Base-by-base conservation (phyloP, 2,888 invertebrate species). In the Rapana venosa region DNA sequence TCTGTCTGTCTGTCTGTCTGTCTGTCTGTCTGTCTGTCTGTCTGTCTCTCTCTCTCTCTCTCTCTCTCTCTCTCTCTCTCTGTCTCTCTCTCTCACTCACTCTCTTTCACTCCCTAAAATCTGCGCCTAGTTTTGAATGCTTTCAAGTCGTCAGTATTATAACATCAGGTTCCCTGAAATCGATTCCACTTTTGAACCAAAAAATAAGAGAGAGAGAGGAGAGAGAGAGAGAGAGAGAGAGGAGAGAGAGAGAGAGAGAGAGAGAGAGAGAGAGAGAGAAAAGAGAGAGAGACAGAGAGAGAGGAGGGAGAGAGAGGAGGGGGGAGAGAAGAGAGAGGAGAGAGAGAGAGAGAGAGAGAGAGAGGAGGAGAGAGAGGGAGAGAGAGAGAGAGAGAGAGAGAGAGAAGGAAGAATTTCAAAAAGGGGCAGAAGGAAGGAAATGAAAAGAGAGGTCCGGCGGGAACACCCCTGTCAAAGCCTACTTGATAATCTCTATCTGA, bases 141-240 rank as follows among this genome's bases (percentile, higher is more conserved):
- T 47, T 47, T 47, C 47, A 47, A 47, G 47, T 47, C 47, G 47
- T 47, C 47, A 5, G 47, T 47, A 47, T 47, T 47, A 47, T 47
- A 5, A 47, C 47, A 47, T 47, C 47, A 47, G 47, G 47, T n/a
- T n/a, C 4, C 47, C 47, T 47, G 2, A 8, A 5, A 47, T 47
- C 47, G 47, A 47, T 47, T 47, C 47, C 47, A 47, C 8, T 47
- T 47, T 47, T 47, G 47, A 61, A 61, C 4, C 1, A 61, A 15
- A 13, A 61, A 61, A 61, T 2, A 74, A 74, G 79, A 35, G 79
- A 36, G 56, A 26, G 79, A 58, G 79, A 79, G 79, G 81, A 88
- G 88, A 88, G 88, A 88, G 88, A 88, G 58, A 88, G 77, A 88
- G 81, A 26, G 56, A n/a, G 56, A 32, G 35, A 26, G 83, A 32